phyloP scores from a whole-genome alignment of 2,888 invertebrate species.

The Tipula unca region DNA sequence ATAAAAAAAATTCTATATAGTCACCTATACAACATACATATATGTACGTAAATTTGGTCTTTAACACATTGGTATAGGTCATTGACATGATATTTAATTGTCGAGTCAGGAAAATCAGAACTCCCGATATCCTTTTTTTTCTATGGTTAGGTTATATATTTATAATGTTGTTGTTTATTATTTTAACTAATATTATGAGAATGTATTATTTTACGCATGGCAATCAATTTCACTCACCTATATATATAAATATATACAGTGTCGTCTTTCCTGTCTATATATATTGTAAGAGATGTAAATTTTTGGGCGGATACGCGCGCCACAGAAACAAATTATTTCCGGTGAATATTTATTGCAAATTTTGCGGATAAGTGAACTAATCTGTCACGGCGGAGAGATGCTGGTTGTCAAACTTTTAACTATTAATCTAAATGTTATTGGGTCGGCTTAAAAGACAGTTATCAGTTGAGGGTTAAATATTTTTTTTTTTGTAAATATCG shows the following conservation, averaged over 20 bases:
- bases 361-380: background rate
- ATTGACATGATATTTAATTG: background rate
- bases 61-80: background rate
- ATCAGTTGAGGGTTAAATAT: background rate
- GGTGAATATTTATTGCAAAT: background rate
- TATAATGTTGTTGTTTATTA: background rate
- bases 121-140: background rate
- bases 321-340: background rate
- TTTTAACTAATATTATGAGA: background rate
- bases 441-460: background rate
- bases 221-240: background rate
- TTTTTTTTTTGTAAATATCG: background rate
- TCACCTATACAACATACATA: too few species aligned
- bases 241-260: background rate
- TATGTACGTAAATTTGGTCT: background rate
- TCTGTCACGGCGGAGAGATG: background rate
- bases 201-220: background rate
- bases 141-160: background rate
- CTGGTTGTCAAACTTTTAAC: background rate
- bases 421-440: background rate
- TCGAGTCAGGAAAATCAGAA: background rate
- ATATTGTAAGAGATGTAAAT: background rate
- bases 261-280: background rate
- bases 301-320: conserved; percentile 8
- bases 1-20: background rate